Conservation (phyloP, 2,888 invertebrate species). For the Aphodius granarius region DNA sequence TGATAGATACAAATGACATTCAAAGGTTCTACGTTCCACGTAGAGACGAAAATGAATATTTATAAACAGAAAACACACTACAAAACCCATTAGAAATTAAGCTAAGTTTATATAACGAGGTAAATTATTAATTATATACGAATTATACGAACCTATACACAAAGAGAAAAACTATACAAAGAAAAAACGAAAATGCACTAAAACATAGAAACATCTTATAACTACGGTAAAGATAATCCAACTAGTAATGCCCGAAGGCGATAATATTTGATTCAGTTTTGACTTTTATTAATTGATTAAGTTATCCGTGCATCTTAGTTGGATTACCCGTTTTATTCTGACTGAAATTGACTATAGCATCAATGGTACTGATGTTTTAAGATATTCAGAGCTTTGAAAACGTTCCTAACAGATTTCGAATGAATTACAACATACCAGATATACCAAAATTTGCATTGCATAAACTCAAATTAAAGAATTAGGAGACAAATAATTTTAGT, state of each 20-base stretch:
- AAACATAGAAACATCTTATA: neutral
- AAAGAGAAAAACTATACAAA: slow-evolving; percentile 14
- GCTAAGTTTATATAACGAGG: slow-evolving; percentile 17
- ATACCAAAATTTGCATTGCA: too few relatives aligned
- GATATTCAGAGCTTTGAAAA: neutral
- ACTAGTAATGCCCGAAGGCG: neutral
- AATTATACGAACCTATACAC: slow-evolving; percentile 19
- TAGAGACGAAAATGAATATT: neutral
- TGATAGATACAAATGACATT: slow-evolving; percentile 22
- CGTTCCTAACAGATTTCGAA: too few relatives aligned
- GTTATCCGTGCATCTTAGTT: too few relatives aligned
- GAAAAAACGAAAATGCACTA: slow-evolving; percentile 16
- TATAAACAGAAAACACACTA: slow-evolving; percentile 2
- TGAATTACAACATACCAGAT: too few relatives aligned
- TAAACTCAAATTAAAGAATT: too few relatives aligned
- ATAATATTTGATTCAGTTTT: neutral
- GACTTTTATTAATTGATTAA: too few relatives aligned
- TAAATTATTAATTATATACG: slow-evolving; percentile 8
- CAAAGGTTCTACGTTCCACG: neutral
- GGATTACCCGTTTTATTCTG: neutral
- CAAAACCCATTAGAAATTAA: neutral
- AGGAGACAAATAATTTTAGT: too few relatives aligned
- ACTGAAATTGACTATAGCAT: slow-evolving; percentile 5
- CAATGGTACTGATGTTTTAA: neutral
- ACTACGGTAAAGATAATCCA: neutral